Evolutionary conservation across 2,888 invertebrate genomes (phyloP).

Genomic region (Eilema depressum): DNA sequence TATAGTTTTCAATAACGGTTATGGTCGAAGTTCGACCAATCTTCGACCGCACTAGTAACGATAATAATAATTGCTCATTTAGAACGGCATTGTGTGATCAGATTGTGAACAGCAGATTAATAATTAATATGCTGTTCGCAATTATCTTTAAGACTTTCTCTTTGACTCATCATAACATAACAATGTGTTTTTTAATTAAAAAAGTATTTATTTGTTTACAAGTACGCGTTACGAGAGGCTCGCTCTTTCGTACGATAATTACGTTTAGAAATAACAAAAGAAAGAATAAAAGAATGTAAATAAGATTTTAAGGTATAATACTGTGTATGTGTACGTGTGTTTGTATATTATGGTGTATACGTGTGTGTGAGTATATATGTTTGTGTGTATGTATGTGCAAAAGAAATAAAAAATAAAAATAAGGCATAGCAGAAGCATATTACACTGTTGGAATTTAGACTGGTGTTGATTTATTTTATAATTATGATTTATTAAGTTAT

Average conservation of each 20-base stretch:
- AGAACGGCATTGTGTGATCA: conserved; percentile 1
- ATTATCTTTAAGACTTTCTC: not conserved
- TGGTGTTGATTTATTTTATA: not conserved
- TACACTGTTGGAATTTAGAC: too few relatives aligned
- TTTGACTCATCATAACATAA: conserved; percentile 3
- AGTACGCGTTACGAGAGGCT: conserved; percentile 2
- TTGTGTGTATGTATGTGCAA: not conserved
- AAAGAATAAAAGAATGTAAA: not conserved
- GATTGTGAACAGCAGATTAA: not conserved
- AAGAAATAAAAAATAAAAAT: too few relatives aligned
- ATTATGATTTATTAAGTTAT: not conserved
- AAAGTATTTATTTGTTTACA: not conserved
- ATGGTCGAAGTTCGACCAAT: not conserved
- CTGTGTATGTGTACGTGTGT: not conserved
- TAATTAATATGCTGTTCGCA: not conserved
- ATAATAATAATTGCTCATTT: not conserved
- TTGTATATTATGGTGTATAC: too few relatives aligned
- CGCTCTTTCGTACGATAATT: not conserved
- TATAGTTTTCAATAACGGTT: not conserved
- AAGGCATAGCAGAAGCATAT: too few relatives aligned
- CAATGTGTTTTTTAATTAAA: conserved; percentile 3
- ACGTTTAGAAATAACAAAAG: not conserved
- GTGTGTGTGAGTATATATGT: not conserved
- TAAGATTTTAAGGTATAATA: not conserved
- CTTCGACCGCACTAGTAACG: not conserved